phyloP scores from a whole-genome alignment of 2,888 invertebrate species.

The Nemotelus nigrinus region DNA sequence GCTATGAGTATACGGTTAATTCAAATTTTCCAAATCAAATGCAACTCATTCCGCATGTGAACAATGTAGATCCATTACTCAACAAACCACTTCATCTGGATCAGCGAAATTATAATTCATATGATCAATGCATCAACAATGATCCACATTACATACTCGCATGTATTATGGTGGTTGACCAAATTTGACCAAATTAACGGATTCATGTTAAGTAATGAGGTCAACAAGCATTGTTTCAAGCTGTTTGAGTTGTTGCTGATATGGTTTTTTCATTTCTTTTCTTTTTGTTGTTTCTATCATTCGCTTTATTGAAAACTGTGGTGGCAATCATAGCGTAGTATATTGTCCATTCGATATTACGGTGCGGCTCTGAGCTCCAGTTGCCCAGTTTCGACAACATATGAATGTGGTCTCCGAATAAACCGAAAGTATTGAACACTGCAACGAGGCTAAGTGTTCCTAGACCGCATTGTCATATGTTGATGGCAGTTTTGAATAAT shows the following conservation, averaged over 20 bases:
- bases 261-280: not conserved
- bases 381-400: conserved; percentile 1
- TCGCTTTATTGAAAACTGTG: not conserved
- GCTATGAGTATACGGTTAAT: not conserved
- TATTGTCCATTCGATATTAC: too few relatives aligned
- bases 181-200: conserved; percentile 23
- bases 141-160: too few relatives aligned
- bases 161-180: too few relatives aligned
- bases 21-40: not conserved
- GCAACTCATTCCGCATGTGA: too few relatives aligned
- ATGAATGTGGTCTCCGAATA: too few relatives aligned
- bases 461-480: not conserved
- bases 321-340: not conserved
- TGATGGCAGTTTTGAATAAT: too few relatives aligned
- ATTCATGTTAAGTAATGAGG: conserved; percentile 21
- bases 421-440: not conserved
- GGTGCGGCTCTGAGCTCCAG: not conserved
- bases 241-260: not conserved
- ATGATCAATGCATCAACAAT: too few relatives aligned
- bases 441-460: not conserved
- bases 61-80: not conserved
- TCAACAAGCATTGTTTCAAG: conserved; percentile 22
- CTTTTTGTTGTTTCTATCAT: not conserved
- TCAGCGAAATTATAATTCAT: conserved; percentile 3
- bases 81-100: not conserved